A percentile compares a stretch with the other conserved stretches of the same genome.
These are phyloP conservation scores for Cotesia congregata DNA, from an alignment of 2,888 invertebrate genomes.

Conservation along the genomic window DNA sequence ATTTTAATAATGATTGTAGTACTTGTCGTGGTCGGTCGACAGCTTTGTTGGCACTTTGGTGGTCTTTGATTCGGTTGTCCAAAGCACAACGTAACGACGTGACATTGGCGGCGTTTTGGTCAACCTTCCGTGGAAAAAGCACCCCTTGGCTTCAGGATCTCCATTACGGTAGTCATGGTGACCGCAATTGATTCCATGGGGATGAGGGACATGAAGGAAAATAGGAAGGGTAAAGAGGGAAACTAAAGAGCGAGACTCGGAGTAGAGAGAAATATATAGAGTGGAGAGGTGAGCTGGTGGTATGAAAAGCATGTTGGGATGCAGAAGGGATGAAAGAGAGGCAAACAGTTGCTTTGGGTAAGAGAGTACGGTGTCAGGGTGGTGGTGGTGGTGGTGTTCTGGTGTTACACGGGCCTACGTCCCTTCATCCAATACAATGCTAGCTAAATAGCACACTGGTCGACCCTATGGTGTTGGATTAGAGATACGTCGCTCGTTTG, in stretches of 20 bases:
- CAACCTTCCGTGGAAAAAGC: conserved; percentile 64
- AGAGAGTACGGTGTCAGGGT: conserved; percentile 25
- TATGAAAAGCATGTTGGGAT: conserved; percentile 24
- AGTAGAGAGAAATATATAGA: conserved; percentile 8
- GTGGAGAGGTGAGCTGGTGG: conserved; percentile 7
- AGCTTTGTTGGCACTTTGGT: conserved; percentile 46
- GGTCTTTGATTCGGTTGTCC: conserved; percentile 59
- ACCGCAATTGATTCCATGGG: conserved; percentile 68
- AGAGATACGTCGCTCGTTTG: conserved; percentile 67
- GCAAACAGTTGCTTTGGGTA: conserved; percentile 31
- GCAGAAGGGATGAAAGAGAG: conserved; percentile 38
- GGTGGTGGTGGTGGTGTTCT: conserved; percentile 43
- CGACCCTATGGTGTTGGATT: conserved; percentile 65
- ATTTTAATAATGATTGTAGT: not conserved
- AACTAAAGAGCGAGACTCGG: conserved; percentile 30
- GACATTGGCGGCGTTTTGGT: conserved; percentile 56
- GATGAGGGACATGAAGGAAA: conserved; percentile 50
- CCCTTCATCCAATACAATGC: conserved; percentile 65
- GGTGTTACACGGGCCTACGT: conserved; percentile 46
- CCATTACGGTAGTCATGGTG: conserved; percentile 69
- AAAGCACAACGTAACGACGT: conserved; percentile 55
- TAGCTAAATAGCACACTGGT: conserved; percentile 65
- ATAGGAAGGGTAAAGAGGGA: conserved; percentile 23
- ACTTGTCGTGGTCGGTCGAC: conserved; percentile 8
- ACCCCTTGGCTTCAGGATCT: conserved; percentile 64